phyloP scores from a whole-genome alignment of 1,140 invertebrate genomes.

The Solen grandis region DNA sequence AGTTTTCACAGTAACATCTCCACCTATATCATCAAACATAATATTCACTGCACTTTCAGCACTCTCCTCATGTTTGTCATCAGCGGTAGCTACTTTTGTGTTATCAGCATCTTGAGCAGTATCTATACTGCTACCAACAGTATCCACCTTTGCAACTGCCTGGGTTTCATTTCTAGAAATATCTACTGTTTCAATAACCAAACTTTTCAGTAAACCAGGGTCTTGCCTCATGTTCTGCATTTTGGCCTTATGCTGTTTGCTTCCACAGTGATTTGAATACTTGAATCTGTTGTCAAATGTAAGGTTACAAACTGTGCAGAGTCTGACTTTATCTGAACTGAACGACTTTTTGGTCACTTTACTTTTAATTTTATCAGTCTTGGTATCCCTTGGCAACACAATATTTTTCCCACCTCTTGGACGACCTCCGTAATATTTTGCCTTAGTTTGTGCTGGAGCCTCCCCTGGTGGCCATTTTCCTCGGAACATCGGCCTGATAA shows the following conservation, averaged over 20 bases:
- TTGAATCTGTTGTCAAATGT: constrained; percentile 57
- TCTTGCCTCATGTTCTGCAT: constrained; percentile 12
- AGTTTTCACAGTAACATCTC: background rate
- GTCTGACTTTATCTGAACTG: constrained; percentile 19
- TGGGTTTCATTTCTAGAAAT: background rate
- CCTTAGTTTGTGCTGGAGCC: constrained; percentile 21
- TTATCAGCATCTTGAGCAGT: background rate
- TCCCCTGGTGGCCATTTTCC: constrained; percentile 61
- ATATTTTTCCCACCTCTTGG: constrained; percentile 38
- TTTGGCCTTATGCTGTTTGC: constrained; percentile 61
- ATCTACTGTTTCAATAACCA: background rate
- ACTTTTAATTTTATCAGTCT: background rate
- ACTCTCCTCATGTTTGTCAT: too few species aligned
- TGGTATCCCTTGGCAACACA: background rate
- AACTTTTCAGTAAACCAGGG: too few species aligned
- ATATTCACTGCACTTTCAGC: background rate
- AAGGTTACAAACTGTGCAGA: constrained; percentile 66
- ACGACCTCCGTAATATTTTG: background rate
- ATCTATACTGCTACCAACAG: background rate
- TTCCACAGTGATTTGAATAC: constrained; percentile 63
- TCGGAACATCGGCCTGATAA: constrained; percentile 22
- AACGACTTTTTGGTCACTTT: background rate
- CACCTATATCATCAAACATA: background rate
- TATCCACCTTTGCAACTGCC: background rate
- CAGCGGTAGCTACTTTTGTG: too few species aligned